Conservation (phyloP, 2,888 invertebrate genomes). For the Troides helena region DNA sequence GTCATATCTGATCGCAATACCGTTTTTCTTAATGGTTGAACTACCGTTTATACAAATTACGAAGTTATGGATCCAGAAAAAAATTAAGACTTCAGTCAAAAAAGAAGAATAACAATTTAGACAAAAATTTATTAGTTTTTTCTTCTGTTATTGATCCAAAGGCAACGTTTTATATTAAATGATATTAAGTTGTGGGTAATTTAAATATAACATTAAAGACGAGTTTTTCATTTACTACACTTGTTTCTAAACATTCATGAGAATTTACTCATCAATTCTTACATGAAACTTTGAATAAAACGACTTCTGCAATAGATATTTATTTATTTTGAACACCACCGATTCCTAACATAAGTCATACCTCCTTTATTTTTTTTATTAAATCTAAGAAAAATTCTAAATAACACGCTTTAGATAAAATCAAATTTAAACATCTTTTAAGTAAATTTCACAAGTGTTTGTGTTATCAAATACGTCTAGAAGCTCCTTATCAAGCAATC, state of each 20-base stretch:
- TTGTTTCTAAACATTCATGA: neutral
- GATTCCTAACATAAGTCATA: neutral
- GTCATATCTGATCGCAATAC: slow-evolving; percentile 33
- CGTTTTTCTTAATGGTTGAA: slow-evolving; percentile 41
- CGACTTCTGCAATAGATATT: neutral
- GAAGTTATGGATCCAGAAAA: slow-evolving; percentile 1
- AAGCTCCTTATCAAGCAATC: neutral
- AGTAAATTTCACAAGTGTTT: slow-evolving; percentile 14
- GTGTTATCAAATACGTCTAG: slow-evolving; percentile 2
- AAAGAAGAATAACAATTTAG: neutral
- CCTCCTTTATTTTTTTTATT: no score
- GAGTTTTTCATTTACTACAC: neutral
- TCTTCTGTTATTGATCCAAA: no score
- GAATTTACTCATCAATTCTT: no score
- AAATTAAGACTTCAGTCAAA: neutral
- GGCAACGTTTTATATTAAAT: no score
- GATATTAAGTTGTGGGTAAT: no score
- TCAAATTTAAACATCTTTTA: neutral
- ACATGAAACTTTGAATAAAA: neutral
- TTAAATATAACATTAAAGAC: neutral
- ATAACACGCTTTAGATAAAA: neutral
- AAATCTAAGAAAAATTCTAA: neutral
- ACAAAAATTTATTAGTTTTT: no score
- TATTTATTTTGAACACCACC: neutral
- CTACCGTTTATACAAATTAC: slow-evolving; percentile 34